Evolutionary conservation across 2,888 invertebrate species (phyloP), one percentile per base, ranked within the genome.

Genomic region (Caenorhabditis zanzibari): DNA sequence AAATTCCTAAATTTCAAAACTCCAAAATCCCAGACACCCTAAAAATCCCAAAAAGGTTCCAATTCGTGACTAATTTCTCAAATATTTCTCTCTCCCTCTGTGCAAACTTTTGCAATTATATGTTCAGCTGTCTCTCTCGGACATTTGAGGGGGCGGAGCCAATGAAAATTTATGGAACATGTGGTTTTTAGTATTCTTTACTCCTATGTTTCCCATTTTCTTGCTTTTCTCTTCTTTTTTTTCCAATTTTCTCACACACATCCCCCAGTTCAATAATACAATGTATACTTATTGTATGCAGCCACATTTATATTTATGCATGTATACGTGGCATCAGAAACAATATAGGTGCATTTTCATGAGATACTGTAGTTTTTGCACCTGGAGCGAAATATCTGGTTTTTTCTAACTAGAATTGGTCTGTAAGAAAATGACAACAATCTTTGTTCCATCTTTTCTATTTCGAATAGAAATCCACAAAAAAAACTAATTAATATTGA

Each of bases 141-240:
- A 14, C 44, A 26, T 63, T 63, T 44, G 32, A 12, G 12, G 38
- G 38, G 38, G 38, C 38, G 12, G 12, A 38, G 38, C 38, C 38
- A 12, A 38, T 38, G 5, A 12, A 38, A 38, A 38, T 38, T 38
- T 38, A 38, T 41, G 12, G 54, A 72, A 72, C 74, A 74, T 74
- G 64, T 74, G 74, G 74, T 74, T 74, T 64, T 74, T 64, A 74
- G 66, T 61, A 61, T 49, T 38, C 41, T 56, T 16, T 44, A 44
- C 1, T 32, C 32, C 32, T 16, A 0, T 38, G 5, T 28, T 35
- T 32, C 49, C 22, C 56, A 56, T 69, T 38, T 54, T 66, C 24
- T 54, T 9, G 2, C 16, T 16, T 24, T 28, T 56, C 38, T 54
- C 52, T 38, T 16, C 35, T 32, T 54, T 71, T 58, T 41, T 26